A percentile compares a stretch with the other conserved stretches of the same genome.
Evolutionary conservation across 1,140 invertebrate genomes (phyloP).

Genomic region (Drosophila funebris): DNA sequence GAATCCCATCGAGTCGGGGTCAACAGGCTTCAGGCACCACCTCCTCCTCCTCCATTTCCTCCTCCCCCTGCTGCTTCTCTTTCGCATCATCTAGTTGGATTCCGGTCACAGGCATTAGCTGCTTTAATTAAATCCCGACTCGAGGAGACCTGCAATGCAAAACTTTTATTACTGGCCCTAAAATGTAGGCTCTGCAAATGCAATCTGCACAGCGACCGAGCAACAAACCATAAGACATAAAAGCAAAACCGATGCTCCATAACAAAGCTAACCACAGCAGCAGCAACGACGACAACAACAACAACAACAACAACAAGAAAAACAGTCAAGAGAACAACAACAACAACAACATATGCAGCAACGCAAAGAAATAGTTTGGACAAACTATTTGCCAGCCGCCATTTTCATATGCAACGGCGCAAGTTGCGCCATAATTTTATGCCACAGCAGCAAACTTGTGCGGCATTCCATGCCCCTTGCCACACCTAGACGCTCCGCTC

Average conservation of each 20-base stretch:
- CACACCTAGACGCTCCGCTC: background rate
- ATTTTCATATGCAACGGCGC: slow-evolving; percentile 75
- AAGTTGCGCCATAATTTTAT: slow-evolving; percentile 80
- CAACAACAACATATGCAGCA: slow-evolving; percentile 21
- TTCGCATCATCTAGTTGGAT: background rate
- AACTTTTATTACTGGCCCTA: slow-evolving; percentile 26
- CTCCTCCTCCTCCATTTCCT: too few relatives aligned
- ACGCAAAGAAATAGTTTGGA: slow-evolving; percentile 71
- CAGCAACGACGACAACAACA: slow-evolving; percentile 7
- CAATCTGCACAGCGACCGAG: slow-evolving; percentile 15
- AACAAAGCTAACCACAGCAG: slow-evolving; percentile 71
- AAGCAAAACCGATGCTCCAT: slow-evolving; percentile 52
- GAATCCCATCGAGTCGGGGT: too few relatives aligned
- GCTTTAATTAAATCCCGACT: slow-evolving; percentile 70
- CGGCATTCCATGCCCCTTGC: slow-evolving; percentile 33
- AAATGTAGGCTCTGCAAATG: slow-evolving; percentile 69
- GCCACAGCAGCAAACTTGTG: slow-evolving; percentile 76
- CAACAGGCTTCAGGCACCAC: too few relatives aligned
- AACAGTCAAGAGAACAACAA: slow-evolving; percentile 10
- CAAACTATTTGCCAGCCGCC: slow-evolving; percentile 76
- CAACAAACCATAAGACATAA: slow-evolving; percentile 45
- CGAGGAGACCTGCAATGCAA: slow-evolving; percentile 26
- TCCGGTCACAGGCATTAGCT: slow-evolving; percentile 13
- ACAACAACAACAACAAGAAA: slow-evolving; percentile 8
- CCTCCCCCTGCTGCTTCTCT: background rate